These are phyloP conservation scores for Neodiprion pinetum DNA, from an alignment of 1,140 invertebrate species.

Conservation along the genomic window DNA sequence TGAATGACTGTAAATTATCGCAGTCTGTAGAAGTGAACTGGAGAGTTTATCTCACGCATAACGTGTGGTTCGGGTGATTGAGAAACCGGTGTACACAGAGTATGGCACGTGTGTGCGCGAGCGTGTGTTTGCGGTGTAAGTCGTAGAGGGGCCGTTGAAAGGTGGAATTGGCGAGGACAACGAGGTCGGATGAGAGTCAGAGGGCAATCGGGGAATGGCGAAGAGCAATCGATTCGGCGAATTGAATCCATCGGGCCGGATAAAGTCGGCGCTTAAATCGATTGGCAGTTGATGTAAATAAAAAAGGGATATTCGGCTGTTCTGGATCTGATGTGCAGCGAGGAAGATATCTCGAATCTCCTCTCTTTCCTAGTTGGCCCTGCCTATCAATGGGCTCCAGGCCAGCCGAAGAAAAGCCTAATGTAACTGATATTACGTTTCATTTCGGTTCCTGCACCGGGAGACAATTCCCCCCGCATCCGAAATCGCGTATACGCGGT, in stretches of 20 bases:
- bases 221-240: neutral
- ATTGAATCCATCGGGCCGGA: constrained; percentile 1
- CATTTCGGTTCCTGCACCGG: neutral
- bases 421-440: constrained; percentile 9
- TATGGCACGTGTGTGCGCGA: too few species aligned
- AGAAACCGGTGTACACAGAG: too few species aligned
- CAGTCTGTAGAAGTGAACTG: too few species aligned
- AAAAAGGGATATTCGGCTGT: neutral
- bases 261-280: neutral
- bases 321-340: neutral
- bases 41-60: too few species aligned
- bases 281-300: neutral
- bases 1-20: too few species aligned
- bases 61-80: too few species aligned
- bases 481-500: neutral
- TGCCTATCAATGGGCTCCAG: constrained; percentile 5
- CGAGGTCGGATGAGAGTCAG: too few species aligned
- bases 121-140: too few species aligned
- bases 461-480: neutral
- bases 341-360: constrained; percentile 1
- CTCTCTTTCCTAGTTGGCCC: neutral
- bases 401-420: constrained; percentile 2
- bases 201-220: too few species aligned
- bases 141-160: too few species aligned
- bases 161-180: too few species aligned